phyloP scores from a whole-genome alignment of 2,113 vertebrate species.

The Eublepharis macularius region DNA sequence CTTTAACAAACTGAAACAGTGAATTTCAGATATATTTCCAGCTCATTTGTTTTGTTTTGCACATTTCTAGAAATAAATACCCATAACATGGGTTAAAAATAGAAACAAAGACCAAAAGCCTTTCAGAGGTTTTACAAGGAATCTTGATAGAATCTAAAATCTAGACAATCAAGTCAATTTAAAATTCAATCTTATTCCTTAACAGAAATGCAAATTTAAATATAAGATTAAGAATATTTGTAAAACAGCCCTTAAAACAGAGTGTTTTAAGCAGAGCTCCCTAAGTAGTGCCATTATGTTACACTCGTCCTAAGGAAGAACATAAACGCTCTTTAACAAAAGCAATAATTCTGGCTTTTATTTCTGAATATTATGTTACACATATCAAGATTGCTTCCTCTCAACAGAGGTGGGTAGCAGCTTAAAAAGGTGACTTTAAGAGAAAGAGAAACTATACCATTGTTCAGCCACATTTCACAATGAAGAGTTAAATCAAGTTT shows the following conservation, averaged over 20 bases:
- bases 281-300: background rate
- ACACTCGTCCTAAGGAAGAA: background rate
- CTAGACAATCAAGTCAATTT: background rate
- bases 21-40: no score
- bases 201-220: background rate
- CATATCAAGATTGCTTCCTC: conserved; percentile 7
- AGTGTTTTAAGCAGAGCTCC: fast-evolving
- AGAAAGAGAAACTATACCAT: conserved; percentile 34
- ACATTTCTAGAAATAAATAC: no score
- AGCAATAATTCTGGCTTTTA: conserved; percentile 10
- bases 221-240: background rate
- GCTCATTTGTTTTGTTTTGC: no score
- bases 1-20: no score
- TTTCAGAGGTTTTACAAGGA: background rate
- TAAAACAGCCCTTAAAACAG: background rate
- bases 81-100: background rate
- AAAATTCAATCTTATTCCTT: background rate
- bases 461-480: conserved; percentile 37
- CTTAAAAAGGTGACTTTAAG: background rate
- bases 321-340: background rate
- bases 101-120: background rate
- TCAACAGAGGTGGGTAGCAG: conserved; percentile 16
- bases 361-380: conserved; percentile 3
- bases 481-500: conserved; percentile 34
- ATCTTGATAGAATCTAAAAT: background rate